These are phyloP conservation scores for Phylloscopus trochiloides DNA, from an alignment of 2,113 vertebrate species.

Conservation along the genomic window DNA sequence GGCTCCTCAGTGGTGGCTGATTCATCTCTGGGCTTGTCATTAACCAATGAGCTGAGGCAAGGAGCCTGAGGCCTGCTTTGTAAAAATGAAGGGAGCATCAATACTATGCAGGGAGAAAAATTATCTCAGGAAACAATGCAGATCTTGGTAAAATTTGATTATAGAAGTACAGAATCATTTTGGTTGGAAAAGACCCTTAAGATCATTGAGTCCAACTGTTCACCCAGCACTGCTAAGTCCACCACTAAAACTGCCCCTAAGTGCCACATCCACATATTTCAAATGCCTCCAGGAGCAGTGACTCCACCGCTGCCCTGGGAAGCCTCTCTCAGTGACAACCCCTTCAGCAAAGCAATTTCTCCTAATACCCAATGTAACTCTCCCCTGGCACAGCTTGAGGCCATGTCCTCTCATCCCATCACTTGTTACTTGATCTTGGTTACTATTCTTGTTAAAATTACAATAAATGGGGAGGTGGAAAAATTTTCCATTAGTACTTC, in stretches of 20 bases:
- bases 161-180: background rate
- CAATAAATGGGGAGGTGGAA: background rate
- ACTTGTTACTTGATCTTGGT: background rate
- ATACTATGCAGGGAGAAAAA: accelerated
- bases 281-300: background rate
- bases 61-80: background rate
- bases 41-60: background rate
- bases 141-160: background rate
- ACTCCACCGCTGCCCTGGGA: background rate
- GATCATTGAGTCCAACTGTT: accelerated
- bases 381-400: background rate
- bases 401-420: background rate
- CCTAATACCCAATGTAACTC: background rate
- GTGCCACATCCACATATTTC: accelerated
- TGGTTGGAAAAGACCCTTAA: background rate
- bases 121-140: background rate
- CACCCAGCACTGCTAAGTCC: background rate
- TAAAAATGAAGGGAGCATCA: background rate
- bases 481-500: background rate
- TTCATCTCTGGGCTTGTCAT: background rate
- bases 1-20: background rate
- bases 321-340: background rate
- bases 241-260: background rate
- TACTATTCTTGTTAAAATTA: background rate
- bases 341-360: background rate